Conservation (phyloP, 1,140 invertebrate genomes). For the Temnothorax nylanderi region DNA sequence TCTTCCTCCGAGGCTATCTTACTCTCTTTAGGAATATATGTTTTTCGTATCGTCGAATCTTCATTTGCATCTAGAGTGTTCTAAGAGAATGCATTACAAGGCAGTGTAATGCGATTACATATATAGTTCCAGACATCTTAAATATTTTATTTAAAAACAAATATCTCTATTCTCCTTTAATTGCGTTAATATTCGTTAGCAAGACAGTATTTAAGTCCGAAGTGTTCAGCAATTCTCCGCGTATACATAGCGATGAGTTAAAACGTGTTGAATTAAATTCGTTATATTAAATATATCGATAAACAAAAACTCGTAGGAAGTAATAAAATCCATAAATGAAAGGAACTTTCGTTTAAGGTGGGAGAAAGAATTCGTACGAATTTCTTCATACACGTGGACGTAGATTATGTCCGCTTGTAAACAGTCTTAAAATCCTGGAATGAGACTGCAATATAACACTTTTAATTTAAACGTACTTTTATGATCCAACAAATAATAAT, state of each 20-base stretch:
- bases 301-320: not conserved
- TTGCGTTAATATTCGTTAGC: slow-evolving; percentile 11
- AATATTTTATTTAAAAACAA: not conserved
- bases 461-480: slow-evolving; percentile 34
- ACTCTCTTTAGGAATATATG: not conserved
- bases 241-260: slow-evolving; percentile 1
- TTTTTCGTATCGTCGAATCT: not conserved
- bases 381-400: not conserved
- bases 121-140: not conserved
- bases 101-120: not conserved
- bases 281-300: not conserved
- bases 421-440: not conserved
- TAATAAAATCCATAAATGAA: slow-evolving; percentile 1
- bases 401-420: not conserved
- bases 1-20: not conserved
- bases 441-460: not conserved
- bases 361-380: not conserved
- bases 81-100: not conserved
- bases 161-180: not conserved
- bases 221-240: slow-evolving; percentile 3
- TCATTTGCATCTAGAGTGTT: not conserved
- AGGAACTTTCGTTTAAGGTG: not conserved
- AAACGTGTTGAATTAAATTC: slow-evolving; percentile 29
- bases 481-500: not conserved
- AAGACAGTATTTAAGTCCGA: slow-evolving; percentile 12